Conservation (phyloP, 2,888 invertebrate species). For the Tenthredo mesomela region DNA sequence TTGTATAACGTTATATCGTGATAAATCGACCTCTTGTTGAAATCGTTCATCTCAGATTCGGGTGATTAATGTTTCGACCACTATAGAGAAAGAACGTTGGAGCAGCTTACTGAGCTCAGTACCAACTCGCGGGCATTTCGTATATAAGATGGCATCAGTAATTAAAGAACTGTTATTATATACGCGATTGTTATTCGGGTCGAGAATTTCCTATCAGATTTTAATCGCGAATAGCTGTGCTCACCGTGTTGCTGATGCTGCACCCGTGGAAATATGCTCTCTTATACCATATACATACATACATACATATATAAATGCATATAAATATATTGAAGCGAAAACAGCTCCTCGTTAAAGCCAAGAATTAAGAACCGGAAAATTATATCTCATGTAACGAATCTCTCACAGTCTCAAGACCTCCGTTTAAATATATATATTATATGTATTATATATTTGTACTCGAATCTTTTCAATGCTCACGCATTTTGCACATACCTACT, state of each 20-base stretch:
- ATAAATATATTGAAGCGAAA: slow-evolving; percentile 14
- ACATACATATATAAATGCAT: neutral
- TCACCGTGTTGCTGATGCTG: slow-evolving; percentile 21
- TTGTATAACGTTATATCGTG: neutral
- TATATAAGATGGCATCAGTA: slow-evolving; percentile 59
- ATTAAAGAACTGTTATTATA: slow-evolving; percentile 62
- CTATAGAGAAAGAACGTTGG: neutral
- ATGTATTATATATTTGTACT: neutral
- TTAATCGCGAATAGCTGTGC: slow-evolving; percentile 39
- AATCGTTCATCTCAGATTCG: slow-evolving; percentile 49
- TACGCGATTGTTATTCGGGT: slow-evolving; percentile 57
- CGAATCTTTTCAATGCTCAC: neutral
- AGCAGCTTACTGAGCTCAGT: neutral
- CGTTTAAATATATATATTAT: neutral
- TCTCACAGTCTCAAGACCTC: neutral
- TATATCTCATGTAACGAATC: slow-evolving; percentile 16
- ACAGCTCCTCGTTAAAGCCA: slow-evolving; percentile 18
- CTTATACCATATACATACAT: neutral
- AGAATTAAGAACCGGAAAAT: slow-evolving; percentile 24
- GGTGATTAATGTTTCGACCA: slow-evolving; percentile 57
- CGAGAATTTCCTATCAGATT: slow-evolving; percentile 33
- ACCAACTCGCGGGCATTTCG: slow-evolving; percentile 9
- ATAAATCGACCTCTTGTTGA: slow-evolving; percentile 30
- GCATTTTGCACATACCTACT: neutral
- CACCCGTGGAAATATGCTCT: slow-evolving; percentile 1